Base-by-base conservation (phyloP, 2,888 invertebrate species). In the Zhengitettix transpicula region DNA sequence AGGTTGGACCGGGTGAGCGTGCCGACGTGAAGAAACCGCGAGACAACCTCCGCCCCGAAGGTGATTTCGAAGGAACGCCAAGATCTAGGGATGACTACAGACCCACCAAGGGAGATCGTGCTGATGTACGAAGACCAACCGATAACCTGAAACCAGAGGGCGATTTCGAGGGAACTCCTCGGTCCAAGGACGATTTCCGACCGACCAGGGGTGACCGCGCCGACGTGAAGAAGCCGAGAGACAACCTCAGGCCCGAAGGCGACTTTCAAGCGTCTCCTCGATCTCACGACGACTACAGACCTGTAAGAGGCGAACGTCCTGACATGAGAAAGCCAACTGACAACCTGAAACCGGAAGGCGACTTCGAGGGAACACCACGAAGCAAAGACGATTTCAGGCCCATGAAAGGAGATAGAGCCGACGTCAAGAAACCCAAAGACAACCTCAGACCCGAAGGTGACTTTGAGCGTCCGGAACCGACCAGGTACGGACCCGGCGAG, bases 241-340 rank as follows among this genome's bases (percentile, higher is more conserved):
- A 70, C 67, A 60, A 73, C 66, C 68, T 77, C 64, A 69, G 67
- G 14, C 77, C 77, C 0, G 76, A 75, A 65, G 71, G 69, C 12
- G 70, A 71, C 12, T 73, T 72, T 62, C 70, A 63, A 67, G 53
- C 60, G 17, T 55, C 64, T 0, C 61, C 59, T 2, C 64, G 60
- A 28, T 67, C 61, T 7, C 16, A 28, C 8, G 83, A 87, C 69
- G 85, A 87, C 68, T 77, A 85, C 17, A 78, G 78, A 47, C 75
- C 79, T 58, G 17, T 12, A 12, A 15, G 44, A 40, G 59, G 67
- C 1, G 69, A 69, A 42, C 63, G 68, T 7, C 65, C 65, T 40
- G 62, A 64, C 11, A 62, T 68, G 1, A 63, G 57, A 15, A 68
- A 65, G 58, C 77, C 74, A 0, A 28, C 60, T 12, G 68, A 69